phyloP scores from a whole-genome alignment of 2,797 vertebrate genomes.

The Poeciliopsis paucimaculata region DNA sequence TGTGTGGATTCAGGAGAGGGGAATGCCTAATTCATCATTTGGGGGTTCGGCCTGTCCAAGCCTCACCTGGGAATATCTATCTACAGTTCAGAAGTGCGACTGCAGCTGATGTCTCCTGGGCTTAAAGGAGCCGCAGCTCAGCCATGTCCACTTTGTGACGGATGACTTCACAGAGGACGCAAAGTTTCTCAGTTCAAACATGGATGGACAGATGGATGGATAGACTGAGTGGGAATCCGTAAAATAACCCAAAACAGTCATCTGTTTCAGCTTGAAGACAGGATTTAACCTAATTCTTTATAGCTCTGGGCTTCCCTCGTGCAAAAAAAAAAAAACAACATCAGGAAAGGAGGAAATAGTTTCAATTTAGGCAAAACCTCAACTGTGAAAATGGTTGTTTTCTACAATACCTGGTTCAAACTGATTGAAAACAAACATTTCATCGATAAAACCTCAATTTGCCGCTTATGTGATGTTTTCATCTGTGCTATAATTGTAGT shows the following conservation, averaged over 20 bases:
- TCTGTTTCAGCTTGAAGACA: constrained; percentile 33
- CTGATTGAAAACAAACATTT: neutral
- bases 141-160: constrained; percentile 65
- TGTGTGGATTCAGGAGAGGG: constrained; percentile 73
- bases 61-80: constrained; percentile 77
- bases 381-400: neutral
- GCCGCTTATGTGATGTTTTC: neutral
- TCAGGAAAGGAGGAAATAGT: neutral
- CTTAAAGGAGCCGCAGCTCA: constrained; percentile 70
- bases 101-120: constrained; percentile 70
- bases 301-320: constrained; percentile 26
- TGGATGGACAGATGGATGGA: neutral
- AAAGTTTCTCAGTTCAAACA: constrained; percentile 66
- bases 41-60: constrained; percentile 65
- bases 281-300: constrained; percentile 35
- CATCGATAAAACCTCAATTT: neutral
- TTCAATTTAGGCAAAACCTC: neutral
- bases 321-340: constrained; percentile 11
- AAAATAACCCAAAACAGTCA: constrained; percentile 55
- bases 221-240: constrained; percentile 24
- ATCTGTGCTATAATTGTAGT: neutral
- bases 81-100: constrained; percentile 68
- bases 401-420: neutral
- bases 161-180: constrained; percentile 73
- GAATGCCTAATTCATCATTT: constrained; percentile 80